phyloP scores from a whole-genome alignment of 2,113 vertebrate species.

The Onychostruthus taczanowskii region DNA sequence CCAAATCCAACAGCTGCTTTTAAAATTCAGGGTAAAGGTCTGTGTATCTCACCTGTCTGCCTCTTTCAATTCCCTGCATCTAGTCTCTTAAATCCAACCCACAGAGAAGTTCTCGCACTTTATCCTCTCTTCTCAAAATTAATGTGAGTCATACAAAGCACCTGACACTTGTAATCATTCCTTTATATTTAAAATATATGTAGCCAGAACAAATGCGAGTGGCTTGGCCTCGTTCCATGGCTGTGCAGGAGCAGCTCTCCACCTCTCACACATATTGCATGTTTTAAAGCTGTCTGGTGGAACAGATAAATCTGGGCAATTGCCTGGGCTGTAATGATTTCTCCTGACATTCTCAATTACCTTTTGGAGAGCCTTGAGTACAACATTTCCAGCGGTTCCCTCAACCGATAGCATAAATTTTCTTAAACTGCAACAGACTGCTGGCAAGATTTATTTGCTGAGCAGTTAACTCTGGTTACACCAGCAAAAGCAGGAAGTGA shows the following conservation, averaged over 20 bases:
- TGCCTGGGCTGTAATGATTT: slow-evolving; percentile 46
- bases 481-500: background rate
- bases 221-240: background rate
- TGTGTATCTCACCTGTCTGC: background rate
- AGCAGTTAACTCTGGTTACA: slow-evolving; percentile 37
- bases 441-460: slow-evolving; percentile 58
- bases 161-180: background rate
- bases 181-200: slow-evolving; percentile 43
- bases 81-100: background rate
- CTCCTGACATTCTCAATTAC: slow-evolving; percentile 68
- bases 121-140: slow-evolving; percentile 11
- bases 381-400: slow-evolving; percentile 43
- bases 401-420: slow-evolving; percentile 63
- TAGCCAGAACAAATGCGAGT: slow-evolving; percentile 10
- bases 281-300: slow-evolving; percentile 18
- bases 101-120: background rate
- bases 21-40: background rate
- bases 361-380: slow-evolving; percentile 59
- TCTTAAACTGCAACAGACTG: slow-evolving; percentile 41
- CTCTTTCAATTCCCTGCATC: background rate
- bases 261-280: background rate
- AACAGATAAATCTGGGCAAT: slow-evolving; percentile 51
- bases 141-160: background rate
- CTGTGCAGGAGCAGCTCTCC: background rate
- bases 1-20: background rate